Conservation (phyloP, 2,113 vertebrate species). For the Prionailurus bengalensis region DNA sequence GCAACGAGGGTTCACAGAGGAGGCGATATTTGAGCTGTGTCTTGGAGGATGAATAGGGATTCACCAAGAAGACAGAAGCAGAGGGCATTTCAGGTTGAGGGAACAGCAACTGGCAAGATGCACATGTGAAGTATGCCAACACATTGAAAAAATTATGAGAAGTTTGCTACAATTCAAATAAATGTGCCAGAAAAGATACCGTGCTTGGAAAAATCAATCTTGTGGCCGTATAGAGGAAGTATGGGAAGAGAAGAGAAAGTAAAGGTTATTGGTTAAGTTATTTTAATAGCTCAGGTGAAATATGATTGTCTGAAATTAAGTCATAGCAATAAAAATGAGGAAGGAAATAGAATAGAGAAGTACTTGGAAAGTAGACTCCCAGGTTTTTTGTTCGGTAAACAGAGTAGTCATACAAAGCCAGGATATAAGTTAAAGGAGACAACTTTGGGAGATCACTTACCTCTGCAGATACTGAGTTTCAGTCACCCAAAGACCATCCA, state of each 20-base stretch:
- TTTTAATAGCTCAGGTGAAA: not conserved
- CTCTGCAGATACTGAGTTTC: not conserved
- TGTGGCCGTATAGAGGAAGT: not conserved
- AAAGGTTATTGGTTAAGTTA: not conserved
- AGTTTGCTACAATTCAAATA: not conserved
- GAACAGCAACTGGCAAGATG: not conserved
- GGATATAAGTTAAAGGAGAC: not conserved
- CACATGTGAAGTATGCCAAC: not conserved
- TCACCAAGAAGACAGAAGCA: not conserved
- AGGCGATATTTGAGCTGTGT: not conserved
- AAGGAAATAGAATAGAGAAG: not conserved
- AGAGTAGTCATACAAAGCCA: not conserved
- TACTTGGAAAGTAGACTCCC: not conserved
- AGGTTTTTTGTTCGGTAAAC: not conserved
- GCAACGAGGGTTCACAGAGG: not conserved
- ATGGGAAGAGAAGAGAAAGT: not conserved
- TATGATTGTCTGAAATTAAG: not conserved
- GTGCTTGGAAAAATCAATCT: not conserved
- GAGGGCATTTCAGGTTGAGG: not conserved
- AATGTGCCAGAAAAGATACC: not conserved
- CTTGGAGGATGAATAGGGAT: not conserved
- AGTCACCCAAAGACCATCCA: not conserved
- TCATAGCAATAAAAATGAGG: not conserved
- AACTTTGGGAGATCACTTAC: not conserved
- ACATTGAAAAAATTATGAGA: constrained; percentile 32